These are phyloP conservation scores for Eristalinus sepulchralis DNA, from an alignment of 2,888 invertebrate genomes.

Conservation along the genomic window DNA sequence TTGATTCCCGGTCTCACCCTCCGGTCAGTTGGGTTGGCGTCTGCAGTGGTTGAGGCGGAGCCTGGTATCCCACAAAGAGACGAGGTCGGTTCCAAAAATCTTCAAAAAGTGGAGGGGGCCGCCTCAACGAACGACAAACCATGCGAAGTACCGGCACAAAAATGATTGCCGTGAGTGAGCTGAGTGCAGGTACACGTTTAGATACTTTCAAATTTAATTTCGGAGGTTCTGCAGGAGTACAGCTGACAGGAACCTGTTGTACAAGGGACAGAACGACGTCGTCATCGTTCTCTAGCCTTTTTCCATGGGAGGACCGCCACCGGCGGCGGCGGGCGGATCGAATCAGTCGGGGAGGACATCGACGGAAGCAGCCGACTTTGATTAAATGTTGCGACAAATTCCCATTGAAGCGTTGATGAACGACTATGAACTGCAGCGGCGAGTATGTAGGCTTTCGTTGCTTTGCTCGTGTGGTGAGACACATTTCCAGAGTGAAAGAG, in stretches of 20 bases:
- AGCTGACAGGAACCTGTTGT: slow-evolving; percentile 44
- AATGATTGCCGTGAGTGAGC: slow-evolving; percentile 60
- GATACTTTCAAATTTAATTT: slow-evolving; percentile 71
- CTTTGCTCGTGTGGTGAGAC: slow-evolving; percentile 48
- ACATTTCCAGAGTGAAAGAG: slow-evolving; percentile 41
- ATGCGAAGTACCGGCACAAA: slow-evolving; percentile 44
- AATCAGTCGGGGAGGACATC: slow-evolving; percentile 3
- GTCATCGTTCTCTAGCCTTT: slow-evolving; percentile 28
- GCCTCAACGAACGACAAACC: slow-evolving; percentile 1
- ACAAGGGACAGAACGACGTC: slow-evolving; percentile 49
- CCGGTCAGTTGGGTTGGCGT: slow-evolving; percentile 37
- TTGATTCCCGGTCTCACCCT: slow-evolving; percentile 68
- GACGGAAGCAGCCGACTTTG: slow-evolving; percentile 65
- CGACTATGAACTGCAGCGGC: slow-evolving; percentile 66
- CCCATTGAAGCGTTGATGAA: slow-evolving; percentile 69
- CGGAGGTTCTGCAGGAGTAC: slow-evolving; percentile 29
- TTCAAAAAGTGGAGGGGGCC: neutral
- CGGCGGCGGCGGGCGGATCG: neutral
- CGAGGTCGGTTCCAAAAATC: neutral
- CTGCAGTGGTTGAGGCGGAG: slow-evolving; percentile 53
- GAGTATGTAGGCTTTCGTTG: slow-evolving; percentile 14
- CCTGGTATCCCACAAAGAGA: slow-evolving; percentile 59
- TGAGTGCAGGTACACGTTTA: slow-evolving; percentile 65
- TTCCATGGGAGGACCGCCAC: slow-evolving; percentile 38
- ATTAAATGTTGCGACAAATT: slow-evolving; percentile 72